phyloP scores from a whole-genome alignment of 1,140 invertebrate genomes.

The Tetramorium parvispinum region DNA sequence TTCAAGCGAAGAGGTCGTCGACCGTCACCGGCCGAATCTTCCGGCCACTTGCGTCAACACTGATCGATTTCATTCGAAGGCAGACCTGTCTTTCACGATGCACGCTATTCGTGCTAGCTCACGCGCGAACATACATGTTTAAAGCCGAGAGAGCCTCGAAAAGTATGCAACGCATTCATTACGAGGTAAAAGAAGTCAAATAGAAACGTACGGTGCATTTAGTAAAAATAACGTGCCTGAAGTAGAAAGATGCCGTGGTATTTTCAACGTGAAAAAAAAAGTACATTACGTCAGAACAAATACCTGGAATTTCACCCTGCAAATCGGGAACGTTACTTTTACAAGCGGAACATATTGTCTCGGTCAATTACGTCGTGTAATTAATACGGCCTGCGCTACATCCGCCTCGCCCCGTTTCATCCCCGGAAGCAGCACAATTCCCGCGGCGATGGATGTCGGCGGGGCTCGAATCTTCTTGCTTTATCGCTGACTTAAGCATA shows the following conservation, averaged over 20 bases:
- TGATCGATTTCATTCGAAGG: slow-evolving; percentile 37
- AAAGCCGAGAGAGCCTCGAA: not conserved
- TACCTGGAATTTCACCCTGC: not conserved
- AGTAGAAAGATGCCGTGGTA: not conserved
- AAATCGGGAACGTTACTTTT: not conserved
- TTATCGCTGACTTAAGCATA: slow-evolving; percentile 33
- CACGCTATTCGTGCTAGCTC: not conserved
- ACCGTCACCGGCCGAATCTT: slow-evolving; percentile 9
- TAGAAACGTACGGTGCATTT: not conserved
- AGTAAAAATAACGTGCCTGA: not conserved
- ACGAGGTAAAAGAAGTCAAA: not conserved
- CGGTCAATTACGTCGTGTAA: slow-evolving; percentile 8
- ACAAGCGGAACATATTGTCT: not conserved
- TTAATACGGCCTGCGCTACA: not conserved
- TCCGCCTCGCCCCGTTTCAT: slow-evolving; percentile 23
- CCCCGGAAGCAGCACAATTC: slow-evolving; percentile 17
- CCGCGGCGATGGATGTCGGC: slow-evolving; percentile 14
- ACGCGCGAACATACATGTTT: not conserved
- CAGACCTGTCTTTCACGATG: slow-evolving; percentile 22
- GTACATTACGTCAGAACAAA: not conserved
- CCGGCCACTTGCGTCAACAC: slow-evolving; percentile 51
- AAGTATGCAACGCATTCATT: slow-evolving; percentile 18
- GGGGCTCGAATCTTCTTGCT: slow-evolving; percentile 17
- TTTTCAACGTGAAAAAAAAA: not conserved
- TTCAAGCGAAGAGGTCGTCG: not conserved